Percentiles rank a stretch among this genome's conserved stretches.
These are phyloP conservation scores for Semnornis frantzii DNA, from an alignment of 2,113 vertebrate species.

Conservation along the genomic window DNA sequence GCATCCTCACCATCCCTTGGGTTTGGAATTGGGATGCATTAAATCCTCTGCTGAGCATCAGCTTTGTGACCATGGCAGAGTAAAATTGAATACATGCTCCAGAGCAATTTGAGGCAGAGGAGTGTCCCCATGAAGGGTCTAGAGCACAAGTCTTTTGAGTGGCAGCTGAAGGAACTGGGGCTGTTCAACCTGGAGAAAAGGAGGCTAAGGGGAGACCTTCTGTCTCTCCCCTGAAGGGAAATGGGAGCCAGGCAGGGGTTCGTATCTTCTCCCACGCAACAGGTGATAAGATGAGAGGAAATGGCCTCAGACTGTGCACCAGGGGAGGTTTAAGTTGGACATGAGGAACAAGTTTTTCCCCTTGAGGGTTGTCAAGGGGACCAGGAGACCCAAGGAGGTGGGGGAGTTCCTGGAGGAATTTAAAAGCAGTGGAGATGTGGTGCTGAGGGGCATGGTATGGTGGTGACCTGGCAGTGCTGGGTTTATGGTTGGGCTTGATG, in stretches of 20 bases:
- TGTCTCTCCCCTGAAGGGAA: not conserved
- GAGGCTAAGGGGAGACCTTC: not conserved
- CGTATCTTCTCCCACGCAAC: too few relatives aligned
- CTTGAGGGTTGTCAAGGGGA: too few relatives aligned
- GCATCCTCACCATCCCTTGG: accelerated
- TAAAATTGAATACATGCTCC: not conserved
- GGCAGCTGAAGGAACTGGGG: not conserved
- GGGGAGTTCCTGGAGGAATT: too few relatives aligned
- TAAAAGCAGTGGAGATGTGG: too few relatives aligned
- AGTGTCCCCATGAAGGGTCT: not conserved
- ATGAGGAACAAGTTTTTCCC: too few relatives aligned
- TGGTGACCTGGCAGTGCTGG: too few relatives aligned
- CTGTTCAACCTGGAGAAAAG: not conserved
- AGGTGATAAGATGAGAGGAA: too few relatives aligned
- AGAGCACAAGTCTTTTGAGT: not conserved
- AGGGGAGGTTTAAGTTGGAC: too few relatives aligned
- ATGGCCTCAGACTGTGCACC: too few relatives aligned
- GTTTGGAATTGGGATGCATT: not conserved
- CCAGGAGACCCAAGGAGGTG: too few relatives aligned
- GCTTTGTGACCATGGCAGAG: not conserved
- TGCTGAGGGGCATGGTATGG: too few relatives aligned
- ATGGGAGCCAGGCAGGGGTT: not conserved
- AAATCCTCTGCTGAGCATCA: not conserved
- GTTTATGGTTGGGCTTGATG: not conserved
- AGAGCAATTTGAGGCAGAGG: not conserved